Conservation (phyloP, 1,140 invertebrate genomes). For the Eupristina koningsbergeri region DNA sequence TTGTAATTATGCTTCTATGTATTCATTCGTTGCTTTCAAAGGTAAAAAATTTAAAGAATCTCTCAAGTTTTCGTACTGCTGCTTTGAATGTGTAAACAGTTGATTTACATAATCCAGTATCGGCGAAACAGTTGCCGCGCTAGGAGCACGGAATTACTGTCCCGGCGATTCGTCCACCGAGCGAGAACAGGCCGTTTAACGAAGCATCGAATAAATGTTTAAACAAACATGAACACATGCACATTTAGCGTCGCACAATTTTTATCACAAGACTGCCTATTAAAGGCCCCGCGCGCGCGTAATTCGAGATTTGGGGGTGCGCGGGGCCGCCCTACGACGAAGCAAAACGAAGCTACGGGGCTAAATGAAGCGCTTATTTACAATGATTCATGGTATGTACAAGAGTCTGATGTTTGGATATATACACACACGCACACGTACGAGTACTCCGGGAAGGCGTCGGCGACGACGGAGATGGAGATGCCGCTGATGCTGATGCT, state of each 20-base stretch:
- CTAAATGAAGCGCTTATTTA: constrained; percentile 39
- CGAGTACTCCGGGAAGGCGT: neutral
- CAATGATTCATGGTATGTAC: constrained; percentile 47
- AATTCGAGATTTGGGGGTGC: constrained; percentile 1
- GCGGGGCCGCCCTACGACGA: neutral
- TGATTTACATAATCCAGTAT: neutral
- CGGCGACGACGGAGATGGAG: neutral
- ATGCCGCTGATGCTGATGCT: no score
- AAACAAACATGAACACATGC: constrained; percentile 15
- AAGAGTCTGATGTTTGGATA: constrained; percentile 29
- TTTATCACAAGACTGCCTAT: constrained; percentile 29
- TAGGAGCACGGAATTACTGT: no score
- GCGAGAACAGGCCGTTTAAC: neutral
- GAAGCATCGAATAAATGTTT: constrained; percentile 13
- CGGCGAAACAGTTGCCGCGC: neutral
- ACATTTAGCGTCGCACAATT: constrained; percentile 5
- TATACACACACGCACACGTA: neutral
- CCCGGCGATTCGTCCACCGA: neutral
- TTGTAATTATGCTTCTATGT: neutral
- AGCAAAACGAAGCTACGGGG: neutral
- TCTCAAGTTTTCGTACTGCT: neutral
- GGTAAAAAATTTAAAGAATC: neutral
- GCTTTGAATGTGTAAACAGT: neutral
- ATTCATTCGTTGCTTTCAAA: neutral
- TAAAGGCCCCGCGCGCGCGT: neutral